phyloP scores from a whole-genome alignment of 2,113 vertebrate genomes.

The Acrocephalus kingi region DNA sequence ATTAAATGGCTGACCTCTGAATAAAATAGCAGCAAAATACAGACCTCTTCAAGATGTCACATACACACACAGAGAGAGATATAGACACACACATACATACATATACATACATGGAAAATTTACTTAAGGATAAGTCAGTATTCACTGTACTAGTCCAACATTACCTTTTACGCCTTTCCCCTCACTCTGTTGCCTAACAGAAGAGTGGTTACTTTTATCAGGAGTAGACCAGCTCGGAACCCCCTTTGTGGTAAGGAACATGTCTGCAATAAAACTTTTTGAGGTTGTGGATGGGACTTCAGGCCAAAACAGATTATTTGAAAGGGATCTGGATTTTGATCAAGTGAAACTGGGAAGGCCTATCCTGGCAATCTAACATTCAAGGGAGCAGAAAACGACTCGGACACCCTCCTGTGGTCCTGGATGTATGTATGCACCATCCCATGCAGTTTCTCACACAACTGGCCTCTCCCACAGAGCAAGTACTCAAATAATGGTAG shows the following conservation, averaged over 20 bases:
- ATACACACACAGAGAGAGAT: rapidly evolving
- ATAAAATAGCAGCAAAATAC: not conserved
- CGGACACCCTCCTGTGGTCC: not conserved
- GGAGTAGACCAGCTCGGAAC: not conserved
- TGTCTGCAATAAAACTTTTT: not conserved
- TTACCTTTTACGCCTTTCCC: not conserved
- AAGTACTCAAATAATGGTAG: not conserved
- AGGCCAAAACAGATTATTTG: not conserved
- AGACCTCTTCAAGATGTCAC: not conserved
- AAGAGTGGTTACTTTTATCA: not conserved
- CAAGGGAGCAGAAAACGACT: not conserved
- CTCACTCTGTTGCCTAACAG: not conserved
- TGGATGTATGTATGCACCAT: not conserved
- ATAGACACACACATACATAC: rapidly evolving
- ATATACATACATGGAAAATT: not conserved
- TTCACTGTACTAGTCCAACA: not conserved
- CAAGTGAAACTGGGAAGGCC: not conserved
- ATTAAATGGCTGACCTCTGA: not conserved
- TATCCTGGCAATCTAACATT: not conserved
- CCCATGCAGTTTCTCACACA: not conserved
- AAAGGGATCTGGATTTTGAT: not conserved
- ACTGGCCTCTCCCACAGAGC: not conserved
- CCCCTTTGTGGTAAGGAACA: rapidly evolving
- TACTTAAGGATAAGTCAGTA: not conserved
- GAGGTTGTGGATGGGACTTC: not conserved